Evolutionary conservation across 2,888 invertebrate genomes (phyloP), one percentile per base, ranked within the genome.

Genomic region (Polyommatus icarus): DNA sequence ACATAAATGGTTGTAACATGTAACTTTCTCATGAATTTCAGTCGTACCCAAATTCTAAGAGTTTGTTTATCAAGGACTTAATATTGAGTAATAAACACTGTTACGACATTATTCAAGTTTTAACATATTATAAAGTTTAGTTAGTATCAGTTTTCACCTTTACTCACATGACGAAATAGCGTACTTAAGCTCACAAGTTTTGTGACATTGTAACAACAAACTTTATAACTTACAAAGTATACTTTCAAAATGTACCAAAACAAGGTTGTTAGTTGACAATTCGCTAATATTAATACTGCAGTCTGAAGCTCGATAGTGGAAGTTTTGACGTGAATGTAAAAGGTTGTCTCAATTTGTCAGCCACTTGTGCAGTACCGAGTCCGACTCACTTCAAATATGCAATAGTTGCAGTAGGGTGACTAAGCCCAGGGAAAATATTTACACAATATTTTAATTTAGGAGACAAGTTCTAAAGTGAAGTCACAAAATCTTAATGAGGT

Each of bases 331-430:
- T 72, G 29, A 18, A 72, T 4, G 40, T 72, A 72, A 40, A 20
- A 72, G 40, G 72, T 40, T 71, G 71, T 72, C 36, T 72, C 72
- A 72, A 72, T 72, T 72, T 72, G 72, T 72, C 72, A 71, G 71
- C 46, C 50, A 71, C 50, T 77, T 50, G 67, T 29, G 71, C 46
- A 67, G 32, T 61, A 71, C 71, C 77, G 50, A 71, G 77, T 76
- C 71, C 32, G 71, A 77, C 67, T 77, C 77, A 54, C 67, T 76
- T 76, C 67, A 76, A 76, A 76, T 67, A 76, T 76, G 76, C 67
- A 76, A 67, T 76, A 76, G 76, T 46, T 76, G 40, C 76, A 57
- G 76, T 76, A 76, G 46, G 40, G 76, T 67, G 50, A 67, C 76
- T 29, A 76, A 24, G 61, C 0, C 6, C 0, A 1, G 12, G 15